phyloP scores from a whole-genome alignment of 2,113 vertebrate genomes.

The Rana temporaria region DNA sequence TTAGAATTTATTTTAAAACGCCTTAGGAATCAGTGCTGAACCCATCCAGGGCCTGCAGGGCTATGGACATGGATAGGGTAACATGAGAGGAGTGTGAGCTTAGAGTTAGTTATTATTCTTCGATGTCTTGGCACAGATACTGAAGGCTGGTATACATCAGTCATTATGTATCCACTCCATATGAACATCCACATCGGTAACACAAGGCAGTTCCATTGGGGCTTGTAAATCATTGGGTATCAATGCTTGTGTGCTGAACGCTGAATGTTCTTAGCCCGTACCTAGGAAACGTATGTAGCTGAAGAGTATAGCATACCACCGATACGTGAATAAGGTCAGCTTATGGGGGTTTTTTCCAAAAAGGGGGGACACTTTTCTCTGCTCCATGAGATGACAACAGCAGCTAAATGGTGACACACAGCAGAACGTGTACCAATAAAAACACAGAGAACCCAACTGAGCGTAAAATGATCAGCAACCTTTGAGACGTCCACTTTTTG shows the following conservation, averaged over 20 bases:
- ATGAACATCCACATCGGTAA: conserved; percentile 7
- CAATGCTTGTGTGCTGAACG: not conserved
- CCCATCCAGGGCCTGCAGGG: conserved; percentile 63
- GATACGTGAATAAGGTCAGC: not conserved
- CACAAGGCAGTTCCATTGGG: not conserved
- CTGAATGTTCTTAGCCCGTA: not conserved
- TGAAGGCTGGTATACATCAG: not conserved
- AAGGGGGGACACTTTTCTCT: not conserved
- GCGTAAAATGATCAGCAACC: not conserved
- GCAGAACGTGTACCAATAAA: not conserved
- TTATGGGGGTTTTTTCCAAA: not conserved
- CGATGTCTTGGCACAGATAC: conserved; percentile 27
- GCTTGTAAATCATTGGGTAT: not conserved
- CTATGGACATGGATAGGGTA: conserved; percentile 74
- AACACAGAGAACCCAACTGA: not conserved
- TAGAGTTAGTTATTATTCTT: conserved; percentile 57
- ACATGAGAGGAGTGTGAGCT: conserved; percentile 76
- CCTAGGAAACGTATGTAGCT: not conserved
- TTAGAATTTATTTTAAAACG: conserved; percentile 71
- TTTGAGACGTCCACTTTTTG: conserved; percentile 19
- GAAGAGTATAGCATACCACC: not conserved
- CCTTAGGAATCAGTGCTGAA: conserved; percentile 85
- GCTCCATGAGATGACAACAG: not conserved
- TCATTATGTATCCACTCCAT: not conserved
- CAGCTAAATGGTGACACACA: conserved; percentile 12